A percentile compares a stretch with the other conserved stretches of the same genome.
Conservation (phyloP, 2,113 vertebrate genomes). For the Hypocryptadius cinnamomeus region DNA sequence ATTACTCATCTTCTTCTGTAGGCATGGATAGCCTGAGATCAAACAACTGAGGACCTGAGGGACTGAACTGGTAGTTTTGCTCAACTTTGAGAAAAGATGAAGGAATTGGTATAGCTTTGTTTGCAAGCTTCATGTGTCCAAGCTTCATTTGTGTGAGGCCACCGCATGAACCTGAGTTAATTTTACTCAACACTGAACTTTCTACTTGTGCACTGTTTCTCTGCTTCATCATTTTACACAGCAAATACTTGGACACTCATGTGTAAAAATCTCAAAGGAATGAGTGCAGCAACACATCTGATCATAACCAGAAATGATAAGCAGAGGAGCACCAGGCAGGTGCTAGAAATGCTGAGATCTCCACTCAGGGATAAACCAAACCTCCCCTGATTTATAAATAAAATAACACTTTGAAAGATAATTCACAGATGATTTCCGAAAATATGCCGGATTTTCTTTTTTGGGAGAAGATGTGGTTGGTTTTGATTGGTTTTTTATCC, state of each 20-base stretch:
- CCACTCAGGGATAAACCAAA: not conserved
- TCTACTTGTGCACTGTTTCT: not conserved
- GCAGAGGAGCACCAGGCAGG: not conserved
- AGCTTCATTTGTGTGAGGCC: not conserved
- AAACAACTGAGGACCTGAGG: not conserved
- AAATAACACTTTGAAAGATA: not conserved
- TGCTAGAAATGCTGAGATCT: not conserved
- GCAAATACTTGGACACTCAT: not conserved
- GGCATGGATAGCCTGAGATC: not conserved
- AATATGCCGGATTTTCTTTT: rapidly evolving
- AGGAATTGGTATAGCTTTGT: not conserved
- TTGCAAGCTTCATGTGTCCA: not conserved
- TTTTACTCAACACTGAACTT: not conserved
- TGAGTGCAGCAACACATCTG: not conserved
- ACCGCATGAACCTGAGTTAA: not conserved
- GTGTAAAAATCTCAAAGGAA: not conserved
- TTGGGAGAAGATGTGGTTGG: not conserved
- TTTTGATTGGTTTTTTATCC: not conserved
- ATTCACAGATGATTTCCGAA: not conserved
- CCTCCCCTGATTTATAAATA: not conserved
- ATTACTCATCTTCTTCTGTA: not conserved
- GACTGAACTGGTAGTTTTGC: not conserved
- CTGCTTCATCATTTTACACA: not conserved
- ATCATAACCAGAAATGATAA: not conserved
- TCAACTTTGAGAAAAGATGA: not conserved